Percentiles rank a stretch among this genome's conserved stretches.
phyloP scores from a whole-genome alignment of 1,140 invertebrate genomes.

The Brachionus manjavacas region DNA sequence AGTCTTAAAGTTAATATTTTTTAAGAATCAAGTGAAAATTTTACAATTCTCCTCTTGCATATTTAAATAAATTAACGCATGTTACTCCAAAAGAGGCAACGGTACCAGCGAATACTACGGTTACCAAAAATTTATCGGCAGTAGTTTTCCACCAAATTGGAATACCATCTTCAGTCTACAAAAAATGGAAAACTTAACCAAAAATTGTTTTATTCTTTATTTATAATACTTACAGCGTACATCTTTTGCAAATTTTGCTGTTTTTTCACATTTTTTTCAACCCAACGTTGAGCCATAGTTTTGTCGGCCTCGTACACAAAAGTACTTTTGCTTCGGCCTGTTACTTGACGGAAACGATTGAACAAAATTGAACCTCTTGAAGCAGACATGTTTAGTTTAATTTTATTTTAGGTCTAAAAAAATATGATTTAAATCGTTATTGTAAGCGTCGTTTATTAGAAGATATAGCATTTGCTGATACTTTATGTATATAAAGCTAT shows the following conservation, averaged over 20 bases:
- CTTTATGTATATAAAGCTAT: not conserved
- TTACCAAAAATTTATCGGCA: slow-evolving; percentile 12
- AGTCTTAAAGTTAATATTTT: not conserved
- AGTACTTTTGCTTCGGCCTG: slow-evolving; percentile 1
- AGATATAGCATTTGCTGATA: not conserved
- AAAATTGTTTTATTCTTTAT: not conserved
- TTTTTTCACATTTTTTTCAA: slow-evolving; percentile 22
- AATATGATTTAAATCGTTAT: not conserved
- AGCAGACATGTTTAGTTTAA: not conserved
- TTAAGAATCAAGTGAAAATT: not conserved
- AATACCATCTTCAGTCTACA: not conserved
- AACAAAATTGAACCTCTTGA: slow-evolving; percentile 21
- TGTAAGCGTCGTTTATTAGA: not conserved
- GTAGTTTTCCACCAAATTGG: slow-evolving; percentile 40
- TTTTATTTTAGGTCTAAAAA: slow-evolving; percentile 2
- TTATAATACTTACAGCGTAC: not conserved
- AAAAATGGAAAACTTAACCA: not conserved
- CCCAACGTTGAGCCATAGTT: slow-evolving; percentile 18
- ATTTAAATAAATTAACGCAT: slow-evolving; percentile 7
- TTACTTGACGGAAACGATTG: slow-evolving; percentile 7
- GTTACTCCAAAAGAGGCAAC: not conserved
- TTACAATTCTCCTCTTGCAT: slow-evolving; percentile 33
- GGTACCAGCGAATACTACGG: not conserved
- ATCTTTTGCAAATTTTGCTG: slow-evolving; percentile 34
- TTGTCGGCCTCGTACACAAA: slow-evolving; percentile 35